Base-by-base conservation (phyloP, 2,888 invertebrate genomes). In the Zele albiditarsus region DNA sequence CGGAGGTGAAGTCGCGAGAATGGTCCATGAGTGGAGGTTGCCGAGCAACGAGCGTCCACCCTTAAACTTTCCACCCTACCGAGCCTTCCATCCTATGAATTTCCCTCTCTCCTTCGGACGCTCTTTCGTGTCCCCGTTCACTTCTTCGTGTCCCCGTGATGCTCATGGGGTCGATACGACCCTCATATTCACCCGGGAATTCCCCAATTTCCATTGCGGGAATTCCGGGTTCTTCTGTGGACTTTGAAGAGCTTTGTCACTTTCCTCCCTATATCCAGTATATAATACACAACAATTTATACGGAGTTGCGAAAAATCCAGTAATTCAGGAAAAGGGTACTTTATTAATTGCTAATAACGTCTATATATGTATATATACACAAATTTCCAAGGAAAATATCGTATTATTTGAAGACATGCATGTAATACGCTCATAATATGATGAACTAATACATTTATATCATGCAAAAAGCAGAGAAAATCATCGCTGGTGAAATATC, bases 31-130 rank as follows among this genome's bases (percentile, higher is more conserved):
- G 83, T 82, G 79, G 81, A 79, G 81, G 89, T 89, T 89, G 88
- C 89, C 82, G 84, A 81, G 88, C 88, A 88, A 89, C 88, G 82
- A 80, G 79, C 83, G 83, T 86, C 87, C 85, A 87, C 86, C 88
- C 88, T 87, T 85, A 84, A 87, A 85, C 84, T 83, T 82, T 81
- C 81, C 80, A 83, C 42, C 83, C 81, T 81, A 82, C 80, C 81
- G 80, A 82, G 65, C 82, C 81, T 80, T 81, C 78, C 79, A 72
- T 67, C 77, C 79, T 76, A 71, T 42, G 68, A 77, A 74, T 67
- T 77, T 65, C 46, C 74, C 73, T 76, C 68, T 76, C 77, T 65
- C 63, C 77, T 75, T 75, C 74, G 67, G 75, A 57, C 63, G 63
- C 66, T 42, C 70, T 58, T 70, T 73, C 67, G n/a, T 72, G 42